Percentiles rank a stretch among this genome's conserved stretches.
Conservation (phyloP, 2,113 vertebrate genomes). For the Pimephales promelas region DNA sequence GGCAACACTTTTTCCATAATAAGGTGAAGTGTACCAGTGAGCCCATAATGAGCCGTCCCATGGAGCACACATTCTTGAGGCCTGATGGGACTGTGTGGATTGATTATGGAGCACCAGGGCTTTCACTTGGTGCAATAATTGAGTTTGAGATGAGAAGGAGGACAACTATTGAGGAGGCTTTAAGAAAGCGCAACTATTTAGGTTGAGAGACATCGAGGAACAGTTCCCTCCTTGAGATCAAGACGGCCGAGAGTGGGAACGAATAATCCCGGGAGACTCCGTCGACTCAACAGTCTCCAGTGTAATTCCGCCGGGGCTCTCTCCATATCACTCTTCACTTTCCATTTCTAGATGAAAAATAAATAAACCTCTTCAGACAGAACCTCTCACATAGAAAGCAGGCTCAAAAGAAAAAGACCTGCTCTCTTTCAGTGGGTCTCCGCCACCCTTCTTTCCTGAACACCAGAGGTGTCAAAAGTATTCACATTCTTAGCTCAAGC, state of each 20-base stretch:
- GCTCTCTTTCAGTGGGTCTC: constrained; percentile 60
- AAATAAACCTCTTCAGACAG: constrained; percentile 74
- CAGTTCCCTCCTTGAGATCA: constrained; percentile 67
- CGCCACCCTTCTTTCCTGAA: constrained; percentile 4
- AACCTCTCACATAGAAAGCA: constrained; percentile 61
- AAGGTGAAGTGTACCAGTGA: constrained; percentile 17
- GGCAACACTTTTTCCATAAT: constrained; percentile 16
- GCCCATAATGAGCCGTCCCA: constrained; percentile 19
- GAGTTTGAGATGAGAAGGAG: constrained; percentile 35
- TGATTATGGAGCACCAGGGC: constrained; percentile 28
- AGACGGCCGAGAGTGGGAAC: constrained; percentile 57
- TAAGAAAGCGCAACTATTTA: constrained; percentile 38
- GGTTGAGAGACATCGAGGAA: constrained; percentile 28
- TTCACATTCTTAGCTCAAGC: too few relatives aligned
- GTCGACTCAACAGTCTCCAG: constrained; percentile 53
- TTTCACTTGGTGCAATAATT: constrained; percentile 32
- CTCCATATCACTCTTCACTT: constrained; percentile 63
- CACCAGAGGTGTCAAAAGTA: too few relatives aligned
- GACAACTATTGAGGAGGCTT: constrained; percentile 16
- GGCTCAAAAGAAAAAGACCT: constrained; percentile 31
- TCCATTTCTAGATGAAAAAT: constrained; percentile 74
- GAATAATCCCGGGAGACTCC: constrained; percentile 69
- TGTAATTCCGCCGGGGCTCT: constrained; percentile 66
- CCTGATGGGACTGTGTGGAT: constrained; percentile 26
- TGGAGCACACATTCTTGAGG: not conserved